A percentile compares a stretch with the other conserved stretches of the same genome.
These are phyloP conservation scores for Ernsta delagoae DNA, from an alignment of 2,888 invertebrate species.

Conservation along the genomic window DNA sequence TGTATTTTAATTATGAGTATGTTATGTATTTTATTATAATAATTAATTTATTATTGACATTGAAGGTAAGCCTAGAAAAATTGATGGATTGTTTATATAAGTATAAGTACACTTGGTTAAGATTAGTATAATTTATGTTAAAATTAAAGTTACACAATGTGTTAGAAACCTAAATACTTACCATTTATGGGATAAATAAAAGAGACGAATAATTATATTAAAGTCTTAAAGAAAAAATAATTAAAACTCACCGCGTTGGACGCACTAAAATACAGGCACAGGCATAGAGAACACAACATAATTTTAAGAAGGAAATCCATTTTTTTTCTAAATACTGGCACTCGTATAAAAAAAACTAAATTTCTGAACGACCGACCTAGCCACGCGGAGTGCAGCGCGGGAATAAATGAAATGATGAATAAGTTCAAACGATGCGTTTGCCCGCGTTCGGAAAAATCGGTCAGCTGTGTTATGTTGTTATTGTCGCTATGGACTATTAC, in stretches of 20 bases:
- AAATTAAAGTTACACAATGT: no score
- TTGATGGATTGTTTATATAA: no score
- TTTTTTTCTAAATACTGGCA: not conserved
- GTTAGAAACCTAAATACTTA: no score
- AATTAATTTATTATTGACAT: no score
- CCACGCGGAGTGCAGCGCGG: not conserved
- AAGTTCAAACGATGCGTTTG: not conserved
- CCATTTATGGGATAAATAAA: no score
- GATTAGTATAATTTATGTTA: no score
- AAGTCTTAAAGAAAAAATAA: not conserved
- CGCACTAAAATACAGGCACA: not conserved
- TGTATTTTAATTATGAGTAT: no score
- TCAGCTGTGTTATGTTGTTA: not conserved
- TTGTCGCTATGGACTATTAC: not conserved
- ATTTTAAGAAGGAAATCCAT: conserved; percentile 1
- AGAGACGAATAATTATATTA: no score
- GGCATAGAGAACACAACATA: not conserved
- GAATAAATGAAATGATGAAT: not conserved
- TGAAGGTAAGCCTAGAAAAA: no score
- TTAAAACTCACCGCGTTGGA: not conserved
- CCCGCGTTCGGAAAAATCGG: not conserved
- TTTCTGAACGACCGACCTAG: not conserved
- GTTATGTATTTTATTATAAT: no score
- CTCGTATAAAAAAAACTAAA: not conserved
- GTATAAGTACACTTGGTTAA: no score